These are phyloP conservation scores for Monopis laevigella DNA, from an alignment of 2,888 invertebrate species.

Conservation along the genomic window DNA sequence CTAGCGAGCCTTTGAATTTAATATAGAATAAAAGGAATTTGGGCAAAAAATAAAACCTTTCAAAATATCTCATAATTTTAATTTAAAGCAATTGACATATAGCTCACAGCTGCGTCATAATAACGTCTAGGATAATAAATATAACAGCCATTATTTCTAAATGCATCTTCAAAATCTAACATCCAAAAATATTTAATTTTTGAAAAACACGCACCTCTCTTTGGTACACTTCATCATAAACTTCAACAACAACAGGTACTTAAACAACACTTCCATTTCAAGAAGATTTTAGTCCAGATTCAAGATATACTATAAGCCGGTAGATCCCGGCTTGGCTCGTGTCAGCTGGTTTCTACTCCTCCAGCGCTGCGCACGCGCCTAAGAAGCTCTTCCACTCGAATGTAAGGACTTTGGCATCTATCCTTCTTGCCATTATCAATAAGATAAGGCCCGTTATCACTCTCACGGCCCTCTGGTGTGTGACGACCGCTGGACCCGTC, in stretches of 20 bases:
- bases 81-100: slow-evolving; percentile 4
- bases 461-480: slow-evolving; percentile 47
- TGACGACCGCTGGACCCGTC: slow-evolving; percentile 46
- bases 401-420: slow-evolving; percentile 51
- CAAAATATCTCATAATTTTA: neutral
- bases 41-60: no score
- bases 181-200: slow-evolving; percentile 7
- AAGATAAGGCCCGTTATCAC: slow-evolving; percentile 45
- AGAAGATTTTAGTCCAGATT: slow-evolving; percentile 17
- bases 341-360: slow-evolving; percentile 53
- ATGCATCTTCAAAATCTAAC: slow-evolving; percentile 5
- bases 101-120: neutral
- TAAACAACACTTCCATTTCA: no score
- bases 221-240: no score
- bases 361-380: slow-evolving; percentile 49
- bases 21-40: no score
- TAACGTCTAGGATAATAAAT: neutral
- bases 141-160: slow-evolving; percentile 7
- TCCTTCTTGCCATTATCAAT: slow-evolving; percentile 39
- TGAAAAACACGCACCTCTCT: no score
- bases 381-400: slow-evolving; percentile 49
- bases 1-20: no score
- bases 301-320: slow-evolving; percentile 43
- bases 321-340: slow-evolving; percentile 46
- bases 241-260: no score